phyloP scores from a whole-genome alignment of 1,140 invertebrate genomes.

The Cydia amplana region DNA sequence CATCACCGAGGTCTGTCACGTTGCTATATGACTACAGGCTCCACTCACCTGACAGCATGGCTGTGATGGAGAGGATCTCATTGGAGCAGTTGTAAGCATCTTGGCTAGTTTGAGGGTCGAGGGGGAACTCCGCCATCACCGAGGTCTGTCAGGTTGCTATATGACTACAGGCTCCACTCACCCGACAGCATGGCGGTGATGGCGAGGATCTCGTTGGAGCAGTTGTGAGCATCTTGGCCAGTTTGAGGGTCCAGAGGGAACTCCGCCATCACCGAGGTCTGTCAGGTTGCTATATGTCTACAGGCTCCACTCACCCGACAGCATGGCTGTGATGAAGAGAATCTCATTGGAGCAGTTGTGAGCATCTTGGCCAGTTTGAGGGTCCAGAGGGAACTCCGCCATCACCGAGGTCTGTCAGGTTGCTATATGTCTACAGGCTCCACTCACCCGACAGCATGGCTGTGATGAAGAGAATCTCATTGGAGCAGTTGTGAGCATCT shows the following conservation, averaged over 20 bases:
- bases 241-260: slow-evolving; percentile 88
- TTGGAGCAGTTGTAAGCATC: slow-evolving; percentile 99
- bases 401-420: slow-evolving; percentile 98
- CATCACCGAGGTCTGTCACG: slow-evolving; percentile 98
- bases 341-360: slow-evolving; percentile 94
- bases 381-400: slow-evolving; percentile 85
- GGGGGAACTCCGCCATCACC: slow-evolving; percentile 80
- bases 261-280: slow-evolving; percentile 91
- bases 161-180: slow-evolving; percentile 74
- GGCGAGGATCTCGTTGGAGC: slow-evolving; percentile 99
- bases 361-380: slow-evolving; percentile 99
- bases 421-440: slow-evolving; percentile 72
- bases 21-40: slow-evolving; percentile 80
- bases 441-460: slow-evolving; percentile 98
- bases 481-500: slow-evolving; percentile 99
- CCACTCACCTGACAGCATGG: slow-evolving; percentile 97
- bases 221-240: slow-evolving; percentile 99
- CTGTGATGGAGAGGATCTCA: slow-evolving; percentile 99
- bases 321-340: slow-evolving; percentile 94
- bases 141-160: slow-evolving; percentile 93
- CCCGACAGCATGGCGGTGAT: slow-evolving; percentile 99
- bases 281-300: slow-evolving; percentile 87
- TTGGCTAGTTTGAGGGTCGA: slow-evolving; percentile 99
- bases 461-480: slow-evolving; percentile 99
- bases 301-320: slow-evolving; percentile 90